Evolutionary conservation across 2,113 vertebrate species (phyloP).

Genomic region (Nycticebus coucang): DNA sequence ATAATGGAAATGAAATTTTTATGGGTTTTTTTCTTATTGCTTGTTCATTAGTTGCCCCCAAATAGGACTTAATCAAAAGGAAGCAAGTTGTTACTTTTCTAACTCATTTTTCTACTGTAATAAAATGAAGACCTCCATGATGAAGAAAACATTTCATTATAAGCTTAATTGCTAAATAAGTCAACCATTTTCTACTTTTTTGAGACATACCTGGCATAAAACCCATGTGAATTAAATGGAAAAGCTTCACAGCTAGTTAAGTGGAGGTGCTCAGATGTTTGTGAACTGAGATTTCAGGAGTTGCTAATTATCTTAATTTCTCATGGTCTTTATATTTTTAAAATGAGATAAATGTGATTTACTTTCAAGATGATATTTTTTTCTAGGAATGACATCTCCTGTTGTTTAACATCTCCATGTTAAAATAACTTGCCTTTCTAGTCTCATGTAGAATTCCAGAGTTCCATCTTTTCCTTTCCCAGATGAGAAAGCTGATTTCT

Average conservation of each 20-base stretch:
- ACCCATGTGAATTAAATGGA: background rate
- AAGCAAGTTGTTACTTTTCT: slow-evolving; percentile 59
- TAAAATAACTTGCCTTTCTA: slow-evolving; percentile 2
- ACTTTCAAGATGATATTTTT: background rate
- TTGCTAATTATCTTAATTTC: slow-evolving; percentile 34
- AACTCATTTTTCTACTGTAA: slow-evolving; percentile 42
- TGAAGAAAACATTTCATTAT: slow-evolving; percentile 52
- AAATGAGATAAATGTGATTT: slow-evolving; percentile 39
- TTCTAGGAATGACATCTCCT: background rate
- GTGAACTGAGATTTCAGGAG: background rate
- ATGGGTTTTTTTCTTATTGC: background rate
- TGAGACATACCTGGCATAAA: background rate
- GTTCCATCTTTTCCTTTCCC: background rate
- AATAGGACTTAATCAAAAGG: slow-evolving; percentile 45
- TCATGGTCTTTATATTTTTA: background rate
- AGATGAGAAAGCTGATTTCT: slow-evolving; percentile 7
- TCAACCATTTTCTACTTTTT: slow-evolving; percentile 61
- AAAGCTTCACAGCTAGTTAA: background rate
- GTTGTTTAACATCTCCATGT: too few species aligned
- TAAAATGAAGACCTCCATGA: slow-evolving; percentile 45
- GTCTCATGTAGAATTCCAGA: background rate
- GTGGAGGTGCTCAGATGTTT: background rate
- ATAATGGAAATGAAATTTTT: slow-evolving; percentile 3
- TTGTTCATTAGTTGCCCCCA: slow-evolving; percentile 44
- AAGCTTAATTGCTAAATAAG: slow-evolving; percentile 25